Base-by-base conservation (phyloP, 1,140 invertebrate species). In the Tetraneura akinire region DNA sequence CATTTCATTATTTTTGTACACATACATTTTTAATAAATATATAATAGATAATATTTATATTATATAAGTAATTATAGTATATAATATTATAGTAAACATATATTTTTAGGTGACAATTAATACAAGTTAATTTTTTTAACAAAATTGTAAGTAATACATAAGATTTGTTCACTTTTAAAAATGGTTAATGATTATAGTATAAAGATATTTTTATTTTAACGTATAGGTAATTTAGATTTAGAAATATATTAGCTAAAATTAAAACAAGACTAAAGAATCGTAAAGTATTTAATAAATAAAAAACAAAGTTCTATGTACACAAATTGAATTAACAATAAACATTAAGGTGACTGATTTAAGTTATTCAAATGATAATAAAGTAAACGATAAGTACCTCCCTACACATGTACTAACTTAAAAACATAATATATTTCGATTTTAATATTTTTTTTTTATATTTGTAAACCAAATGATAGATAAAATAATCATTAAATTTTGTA, bases 21-120 rank as follows among this genome's bases (percentile, higher is more conserved):
- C 29, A 51, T 71, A 49, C 16, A 51, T 71, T n/a, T 71, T 51
- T 68, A 21, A 68, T 49, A 16, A 8, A 47, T 70, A 70, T 70
- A 66, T n/a, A n/a, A n/a, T n/a, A n/a, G n/a, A n/a, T n/a, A n/a
- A 53, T 53, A 4, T 18, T 5, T n/a, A 42, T n/a, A 42, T 66
- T 6, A 14, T 55, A 70, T 70, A 70, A n/a, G n/a, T n/a, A n/a
- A n/a, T n/a, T n/a, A 53, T 73, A 55, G n/a, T 74, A 76, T 76
- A 60, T 45, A 51, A 45, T n/a, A 21, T 57, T 37, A 21, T 9
- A 51, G 18, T 51, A 6, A 8, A 51, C 8, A 55, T 66, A 53
- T 55, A 74, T 51, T 29, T 29, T 11, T 74, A 23, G n/a, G 51
- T 57, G 71, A 76, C 51, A 37, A 55, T 32, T n/a, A n/a, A n/a